Conservation (phyloP, 1,140 invertebrate species). For the Zaprionus inermis region DNA sequence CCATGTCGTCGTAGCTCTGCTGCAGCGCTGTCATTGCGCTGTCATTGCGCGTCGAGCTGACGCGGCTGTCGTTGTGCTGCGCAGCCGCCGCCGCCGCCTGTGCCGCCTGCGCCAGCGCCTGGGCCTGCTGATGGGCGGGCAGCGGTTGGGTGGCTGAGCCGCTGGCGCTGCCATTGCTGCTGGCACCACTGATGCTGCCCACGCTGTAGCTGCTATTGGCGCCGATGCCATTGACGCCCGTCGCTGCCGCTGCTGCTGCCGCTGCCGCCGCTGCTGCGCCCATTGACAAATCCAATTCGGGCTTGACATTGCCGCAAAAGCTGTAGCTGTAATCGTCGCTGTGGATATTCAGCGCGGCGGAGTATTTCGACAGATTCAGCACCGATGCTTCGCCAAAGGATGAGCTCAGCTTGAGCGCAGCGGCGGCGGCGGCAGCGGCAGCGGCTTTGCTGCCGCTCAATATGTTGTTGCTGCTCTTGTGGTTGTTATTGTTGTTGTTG, state of each 20-base stretch:
- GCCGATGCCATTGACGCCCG: slow-evolving; percentile 23
- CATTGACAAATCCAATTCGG: slow-evolving; percentile 72
- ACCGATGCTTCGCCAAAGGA: slow-evolving; percentile 68
- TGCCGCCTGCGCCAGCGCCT: slow-evolving; percentile 25
- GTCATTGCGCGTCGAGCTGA: slow-evolving; percentile 76
- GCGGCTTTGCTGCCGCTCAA: slow-evolving; percentile 52
- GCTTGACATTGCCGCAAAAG: slow-evolving; percentile 68
- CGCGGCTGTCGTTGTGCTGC: slow-evolving; percentile 75
- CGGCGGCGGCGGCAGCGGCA: slow-evolving; percentile 17
- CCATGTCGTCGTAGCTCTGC: slow-evolving; percentile 70
- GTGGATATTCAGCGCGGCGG: slow-evolving; percentile 60
- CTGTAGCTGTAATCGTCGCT: slow-evolving; percentile 66
- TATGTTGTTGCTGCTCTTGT: slow-evolving; percentile 54
- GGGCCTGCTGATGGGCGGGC: slow-evolving; percentile 68
- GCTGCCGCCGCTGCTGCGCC: slow-evolving; percentile 31
- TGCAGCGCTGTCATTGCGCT: slow-evolving; percentile 42
- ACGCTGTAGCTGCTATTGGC: slow-evolving; percentile 8
- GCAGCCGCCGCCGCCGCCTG: slow-evolving; percentile 4
- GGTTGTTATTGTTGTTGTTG: slow-evolving; percentile 44
- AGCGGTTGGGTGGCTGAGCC: slow-evolving; percentile 41
- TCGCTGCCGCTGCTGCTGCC: slow-evolving; percentile 28
- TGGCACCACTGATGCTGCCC: slow-evolving; percentile 8
- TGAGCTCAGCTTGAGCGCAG: slow-evolving; percentile 51
- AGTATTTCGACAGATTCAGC: slow-evolving; percentile 72
- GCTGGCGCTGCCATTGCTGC: slow-evolving; percentile 9